Conservation (phyloP, 2,888 invertebrate genomes). For the Orthosia gothica region DNA sequence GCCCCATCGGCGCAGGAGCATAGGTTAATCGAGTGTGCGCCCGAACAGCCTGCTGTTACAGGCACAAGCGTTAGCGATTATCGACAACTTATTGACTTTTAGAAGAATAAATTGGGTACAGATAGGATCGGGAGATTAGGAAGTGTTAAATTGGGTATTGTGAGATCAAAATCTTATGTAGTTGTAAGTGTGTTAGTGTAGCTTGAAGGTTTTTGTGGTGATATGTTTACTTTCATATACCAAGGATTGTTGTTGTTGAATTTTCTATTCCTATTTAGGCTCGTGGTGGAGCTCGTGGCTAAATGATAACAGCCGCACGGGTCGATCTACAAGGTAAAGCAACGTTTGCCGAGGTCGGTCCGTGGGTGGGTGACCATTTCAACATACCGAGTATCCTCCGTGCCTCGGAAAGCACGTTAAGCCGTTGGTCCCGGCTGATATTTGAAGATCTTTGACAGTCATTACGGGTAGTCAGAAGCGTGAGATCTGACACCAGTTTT, state of each 20-base stretch:
- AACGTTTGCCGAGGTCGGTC: too few relatives aligned
- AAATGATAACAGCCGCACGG: too few relatives aligned
- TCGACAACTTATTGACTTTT: conserved; percentile 48
- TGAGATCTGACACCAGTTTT: too few relatives aligned
- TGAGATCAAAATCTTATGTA: conserved; percentile 43
- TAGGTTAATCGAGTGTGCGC: conserved; percentile 86
- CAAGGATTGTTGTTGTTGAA: background rate
- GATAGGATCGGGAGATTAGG: conserved; percentile 54
- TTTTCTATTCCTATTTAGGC: background rate
- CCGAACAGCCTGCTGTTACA: conserved; percentile 64
- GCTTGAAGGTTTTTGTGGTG: conserved; percentile 4
- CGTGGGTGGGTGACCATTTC: too few relatives aligned
- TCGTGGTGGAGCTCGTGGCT: too few relatives aligned
- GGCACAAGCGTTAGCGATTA: conserved; percentile 69
- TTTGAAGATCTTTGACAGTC: too few relatives aligned
- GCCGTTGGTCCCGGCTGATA: too few relatives aligned
- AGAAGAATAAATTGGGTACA: conserved; percentile 48
- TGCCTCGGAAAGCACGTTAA: too few relatives aligned
- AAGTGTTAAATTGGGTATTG: conserved; percentile 45
- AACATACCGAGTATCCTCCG: too few relatives aligned
- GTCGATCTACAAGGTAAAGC: too few relatives aligned
- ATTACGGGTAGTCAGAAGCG: too few relatives aligned
- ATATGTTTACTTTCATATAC: background rate
- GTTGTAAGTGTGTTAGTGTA: conserved; percentile 1
- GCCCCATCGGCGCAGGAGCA: conserved; percentile 80